Conservation (phyloP, 2,797 vertebrate genomes). For the Pseudochromis fuscus region DNA sequence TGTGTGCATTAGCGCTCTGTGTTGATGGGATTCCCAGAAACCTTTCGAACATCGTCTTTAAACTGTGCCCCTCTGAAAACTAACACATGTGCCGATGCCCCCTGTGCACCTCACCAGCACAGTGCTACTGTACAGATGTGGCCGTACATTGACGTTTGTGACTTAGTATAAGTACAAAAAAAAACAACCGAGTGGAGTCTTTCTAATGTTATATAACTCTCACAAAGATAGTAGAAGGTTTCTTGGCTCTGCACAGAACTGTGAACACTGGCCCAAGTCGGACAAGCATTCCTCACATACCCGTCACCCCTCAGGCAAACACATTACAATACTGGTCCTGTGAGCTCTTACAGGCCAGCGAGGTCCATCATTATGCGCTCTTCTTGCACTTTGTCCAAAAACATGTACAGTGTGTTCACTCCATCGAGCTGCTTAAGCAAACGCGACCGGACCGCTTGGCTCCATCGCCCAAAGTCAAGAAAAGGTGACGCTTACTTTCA, state of each 20-base stretch:
- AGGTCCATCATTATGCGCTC: conserved; percentile 9
- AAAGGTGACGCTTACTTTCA: conserved; percentile 57
- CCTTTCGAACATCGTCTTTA: conserved; percentile 35
- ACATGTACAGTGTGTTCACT: background rate
- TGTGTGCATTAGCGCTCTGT: conserved; percentile 18
- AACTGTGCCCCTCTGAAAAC: conserved; percentile 25
- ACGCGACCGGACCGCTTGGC: conserved; percentile 6
- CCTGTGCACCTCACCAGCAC: conserved; percentile 39
- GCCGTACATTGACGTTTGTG: background rate
- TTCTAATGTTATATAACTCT: conserved; percentile 18
- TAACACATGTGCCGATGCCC: conserved; percentile 22
- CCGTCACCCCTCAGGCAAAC: conserved; percentile 40
- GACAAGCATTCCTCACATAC: conserved; percentile 63
- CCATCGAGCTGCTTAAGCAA: background rate
- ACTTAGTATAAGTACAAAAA: background rate
- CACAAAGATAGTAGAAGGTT: conserved; percentile 14
- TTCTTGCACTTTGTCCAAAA: conserved; percentile 14
- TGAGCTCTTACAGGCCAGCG: conserved; percentile 36
- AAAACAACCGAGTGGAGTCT: conserved; percentile 6
- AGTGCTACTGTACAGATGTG: conserved; percentile 41
- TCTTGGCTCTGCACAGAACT: conserved; percentile 23
- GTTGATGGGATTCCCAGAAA: conserved; percentile 53
- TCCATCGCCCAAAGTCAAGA: conserved; percentile 33
- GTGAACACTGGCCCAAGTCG: conserved; percentile 35
- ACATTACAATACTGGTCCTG: conserved; percentile 24